Evolutionary conservation across 2,888 invertebrate genomes (phyloP).

Genomic region (Amphiduros pacificus): DNA sequence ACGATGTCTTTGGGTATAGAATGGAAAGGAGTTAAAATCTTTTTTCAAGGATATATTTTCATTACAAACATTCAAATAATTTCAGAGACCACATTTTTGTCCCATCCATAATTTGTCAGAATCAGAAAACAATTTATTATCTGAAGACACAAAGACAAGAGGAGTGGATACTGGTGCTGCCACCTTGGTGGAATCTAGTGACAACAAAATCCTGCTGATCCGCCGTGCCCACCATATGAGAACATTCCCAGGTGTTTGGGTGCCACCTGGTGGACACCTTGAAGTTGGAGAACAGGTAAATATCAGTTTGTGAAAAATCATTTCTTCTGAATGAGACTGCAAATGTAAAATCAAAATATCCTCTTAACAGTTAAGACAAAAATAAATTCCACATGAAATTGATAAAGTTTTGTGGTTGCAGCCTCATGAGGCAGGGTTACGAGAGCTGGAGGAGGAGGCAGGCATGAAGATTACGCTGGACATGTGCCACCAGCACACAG

Average conservation of each 20-base stretch:
- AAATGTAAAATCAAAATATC: too few species aligned
- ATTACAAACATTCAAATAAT: too few species aligned
- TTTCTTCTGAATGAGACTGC: too few species aligned
- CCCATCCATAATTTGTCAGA: slow-evolving; percentile 41
- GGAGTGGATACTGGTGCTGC: slow-evolving; percentile 57
- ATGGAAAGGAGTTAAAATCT: too few species aligned
- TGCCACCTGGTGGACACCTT: slow-evolving; percentile 60
- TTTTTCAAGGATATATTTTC: too few species aligned
- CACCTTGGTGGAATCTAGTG: slow-evolving; percentile 57
- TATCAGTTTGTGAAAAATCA: too few species aligned
- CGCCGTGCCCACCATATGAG: slow-evolving; percentile 56
- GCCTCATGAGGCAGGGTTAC: slow-evolving; percentile 53
- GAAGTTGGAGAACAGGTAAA: slow-evolving; percentile 48
- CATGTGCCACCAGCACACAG: slow-evolving; percentile 30
- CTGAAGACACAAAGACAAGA: slow-evolving; percentile 35
- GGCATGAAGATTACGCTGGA: slow-evolving; percentile 48
- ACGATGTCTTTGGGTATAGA: too few species aligned
- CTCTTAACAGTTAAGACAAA: too few species aligned
- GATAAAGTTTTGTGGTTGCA: too few species aligned
- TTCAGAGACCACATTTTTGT: slow-evolving; percentile 52
- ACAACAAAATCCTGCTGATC: slow-evolving; percentile 59
- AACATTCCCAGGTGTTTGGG: slow-evolving; percentile 62
- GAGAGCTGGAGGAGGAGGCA: slow-evolving; percentile 60
- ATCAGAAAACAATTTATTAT: slow-evolving; percentile 25
- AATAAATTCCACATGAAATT: too few species aligned